Evolutionary conservation across 2,888 invertebrate genomes (phyloP).

Genomic region (Hypercompe scribonia): DNA sequence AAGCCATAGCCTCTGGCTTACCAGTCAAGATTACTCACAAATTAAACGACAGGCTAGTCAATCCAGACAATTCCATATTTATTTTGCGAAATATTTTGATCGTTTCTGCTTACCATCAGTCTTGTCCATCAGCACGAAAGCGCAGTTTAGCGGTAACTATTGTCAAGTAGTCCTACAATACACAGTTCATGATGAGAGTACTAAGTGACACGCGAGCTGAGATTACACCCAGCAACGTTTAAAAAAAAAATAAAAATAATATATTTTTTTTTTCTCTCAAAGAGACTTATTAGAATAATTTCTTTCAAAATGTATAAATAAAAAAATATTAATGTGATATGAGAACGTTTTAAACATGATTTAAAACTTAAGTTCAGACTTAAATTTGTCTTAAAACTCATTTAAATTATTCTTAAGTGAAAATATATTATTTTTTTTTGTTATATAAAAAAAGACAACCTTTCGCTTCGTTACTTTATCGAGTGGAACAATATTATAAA

Average conservation of each 20-base stretch:
- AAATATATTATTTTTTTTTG: no score
- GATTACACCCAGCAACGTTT: conserved; percentile 7
- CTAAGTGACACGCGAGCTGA: conserved; percentile 26
- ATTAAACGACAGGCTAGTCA: no score
- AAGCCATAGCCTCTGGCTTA: no score
- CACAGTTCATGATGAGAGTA: conserved; percentile 50
- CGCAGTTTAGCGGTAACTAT: conserved; percentile 49
- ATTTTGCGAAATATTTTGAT: conserved; percentile 9
- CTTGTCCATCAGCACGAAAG: conserved; percentile 18
- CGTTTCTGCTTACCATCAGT: conserved; percentile 8
- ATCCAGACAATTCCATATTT: neutral
- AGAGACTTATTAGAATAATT: neutral
- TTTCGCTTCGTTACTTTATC: no score
- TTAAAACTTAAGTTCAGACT: no score
- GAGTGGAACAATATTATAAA: no score
- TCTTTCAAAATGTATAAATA: neutral
- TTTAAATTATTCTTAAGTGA: no score
- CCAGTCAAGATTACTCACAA: no score
- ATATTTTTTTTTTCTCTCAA: no score
- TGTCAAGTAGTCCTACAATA: conserved; percentile 44
- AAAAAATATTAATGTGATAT: neutral
- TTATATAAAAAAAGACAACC: no score
- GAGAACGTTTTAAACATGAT: no score
- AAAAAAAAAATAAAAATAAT: neutral
- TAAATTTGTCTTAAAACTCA: no score